These are phyloP conservation scores for Coregonus sp. DNA, from an alignment of 2,797 vertebrate species.

Conservation along the genomic window DNA sequence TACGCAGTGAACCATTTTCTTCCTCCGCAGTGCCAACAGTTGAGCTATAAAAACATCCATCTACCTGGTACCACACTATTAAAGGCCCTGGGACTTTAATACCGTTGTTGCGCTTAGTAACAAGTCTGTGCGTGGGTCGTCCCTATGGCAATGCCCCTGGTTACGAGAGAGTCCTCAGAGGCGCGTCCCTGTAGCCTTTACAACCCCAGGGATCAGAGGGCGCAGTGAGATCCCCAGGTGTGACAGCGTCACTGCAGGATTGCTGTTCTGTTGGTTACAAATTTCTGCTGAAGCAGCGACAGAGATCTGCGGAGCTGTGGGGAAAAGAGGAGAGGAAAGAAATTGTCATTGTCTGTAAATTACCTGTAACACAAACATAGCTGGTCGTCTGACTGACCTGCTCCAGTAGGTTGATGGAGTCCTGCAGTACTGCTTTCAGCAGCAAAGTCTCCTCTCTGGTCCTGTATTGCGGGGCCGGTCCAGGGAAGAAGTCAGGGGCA, in stretches of 20 bases:
- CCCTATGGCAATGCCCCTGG: constrained; percentile 40
- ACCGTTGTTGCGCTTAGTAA: constrained; percentile 44
- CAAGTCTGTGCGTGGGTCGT: constrained; percentile 32
- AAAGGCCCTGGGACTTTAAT: constrained; percentile 36
- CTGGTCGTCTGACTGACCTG: constrained; percentile 75
- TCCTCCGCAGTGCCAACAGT: constrained; percentile 2
- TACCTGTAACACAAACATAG: not conserved
- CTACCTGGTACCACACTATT: constrained; percentile 27
- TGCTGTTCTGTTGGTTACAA: constrained; percentile 82
- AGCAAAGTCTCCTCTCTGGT: constrained; percentile 71
- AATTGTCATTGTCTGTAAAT: not conserved
- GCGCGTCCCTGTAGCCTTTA: constrained; percentile 21
- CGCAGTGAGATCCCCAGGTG: constrained; percentile 19
- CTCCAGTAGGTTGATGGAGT: constrained; percentile 91
- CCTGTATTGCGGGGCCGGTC: constrained; percentile 64
- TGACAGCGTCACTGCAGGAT: constrained; percentile 50
- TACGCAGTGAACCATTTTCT: not conserved
- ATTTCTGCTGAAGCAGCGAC: constrained; percentile 88
- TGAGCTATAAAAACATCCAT: constrained; percentile 23
- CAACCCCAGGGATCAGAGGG: not conserved
- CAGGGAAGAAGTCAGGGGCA: constrained; percentile 69
- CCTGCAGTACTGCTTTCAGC: constrained; percentile 86
- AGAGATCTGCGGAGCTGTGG: constrained; percentile 90
- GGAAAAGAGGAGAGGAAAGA: constrained; percentile 34
- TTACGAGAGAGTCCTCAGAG: constrained; percentile 45